These are phyloP conservation scores for Tympanuchus pallidicinctus DNA, from an alignment of 2,113 vertebrate species.

Conservation along the genomic window DNA sequence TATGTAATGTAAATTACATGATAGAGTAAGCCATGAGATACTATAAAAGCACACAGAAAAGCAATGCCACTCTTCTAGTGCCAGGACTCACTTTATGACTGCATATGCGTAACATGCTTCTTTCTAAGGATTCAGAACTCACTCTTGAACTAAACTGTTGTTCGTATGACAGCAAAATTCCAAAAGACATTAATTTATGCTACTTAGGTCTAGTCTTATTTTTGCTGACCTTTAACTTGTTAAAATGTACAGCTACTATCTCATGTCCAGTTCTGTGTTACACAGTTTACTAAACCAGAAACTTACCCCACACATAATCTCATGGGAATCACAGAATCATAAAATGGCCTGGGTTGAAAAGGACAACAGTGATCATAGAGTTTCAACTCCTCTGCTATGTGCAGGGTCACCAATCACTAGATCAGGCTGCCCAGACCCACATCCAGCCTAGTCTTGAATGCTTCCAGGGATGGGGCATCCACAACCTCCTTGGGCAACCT, in stretches of 20 bases:
- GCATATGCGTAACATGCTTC: rapidly evolving
- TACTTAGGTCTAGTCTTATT: neutral
- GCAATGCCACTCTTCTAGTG: neutral
- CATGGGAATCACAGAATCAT: neutral
- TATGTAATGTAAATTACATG: slow-evolving; percentile 25
- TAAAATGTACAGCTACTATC: neutral
- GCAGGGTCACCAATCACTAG: too few species aligned
- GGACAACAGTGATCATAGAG: too few species aligned
- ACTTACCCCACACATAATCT: neutral
- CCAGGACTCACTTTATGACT: neutral
- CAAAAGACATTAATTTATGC: slow-evolving; percentile 8
- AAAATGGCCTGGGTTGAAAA: too few species aligned
- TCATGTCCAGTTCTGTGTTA: neutral
- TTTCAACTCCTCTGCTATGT: too few species aligned
- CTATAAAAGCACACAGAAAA: neutral
- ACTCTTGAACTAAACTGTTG: neutral
- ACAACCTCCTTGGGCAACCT: too few species aligned
- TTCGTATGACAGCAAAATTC: neutral
- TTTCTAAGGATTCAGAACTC: neutral
- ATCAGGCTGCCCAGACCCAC: too few species aligned
- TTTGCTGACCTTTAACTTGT: neutral
- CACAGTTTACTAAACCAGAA: slow-evolving; percentile 14
- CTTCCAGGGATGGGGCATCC: too few species aligned
- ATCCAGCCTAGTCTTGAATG: too few species aligned
- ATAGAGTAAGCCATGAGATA: neutral